Conservation (phyloP, 1,140 invertebrate species). For the Drosophila nasuta region DNA sequence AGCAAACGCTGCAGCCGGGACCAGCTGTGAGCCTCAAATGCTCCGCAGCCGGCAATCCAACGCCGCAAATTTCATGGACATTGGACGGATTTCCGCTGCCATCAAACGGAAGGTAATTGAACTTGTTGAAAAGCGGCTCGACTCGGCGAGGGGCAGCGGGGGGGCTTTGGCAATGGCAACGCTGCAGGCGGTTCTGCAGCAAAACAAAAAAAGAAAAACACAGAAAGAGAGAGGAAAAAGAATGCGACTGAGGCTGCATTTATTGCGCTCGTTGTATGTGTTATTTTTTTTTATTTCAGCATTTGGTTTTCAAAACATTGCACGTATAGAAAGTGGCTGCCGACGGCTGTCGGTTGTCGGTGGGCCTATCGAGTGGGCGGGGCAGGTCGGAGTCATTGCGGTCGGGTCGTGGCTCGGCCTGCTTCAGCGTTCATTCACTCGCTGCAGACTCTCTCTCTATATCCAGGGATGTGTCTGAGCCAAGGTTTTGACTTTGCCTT, state of each 20-base stretch:
- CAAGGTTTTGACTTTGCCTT: slow-evolving; percentile 76
- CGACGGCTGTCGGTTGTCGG: slow-evolving; percentile 55
- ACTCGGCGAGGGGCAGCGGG: not conserved
- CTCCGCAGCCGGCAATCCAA: slow-evolving; percentile 93
- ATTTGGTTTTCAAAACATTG: slow-evolving; percentile 78
- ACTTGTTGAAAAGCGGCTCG: slow-evolving; percentile 76
- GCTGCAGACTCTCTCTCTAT: slow-evolving; percentile 23
- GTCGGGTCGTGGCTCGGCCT: slow-evolving; percentile 34
- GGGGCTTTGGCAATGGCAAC: slow-evolving; percentile 66
- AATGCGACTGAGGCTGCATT: slow-evolving; percentile 65
- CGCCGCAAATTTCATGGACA: slow-evolving; percentile 92
- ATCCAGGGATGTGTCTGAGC: slow-evolving; percentile 51
- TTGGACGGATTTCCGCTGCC: slow-evolving; percentile 92
- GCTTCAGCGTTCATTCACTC: slow-evolving; percentile 81
- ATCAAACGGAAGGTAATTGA: slow-evolving; percentile 89
- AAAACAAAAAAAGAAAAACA: slow-evolving; percentile 29
- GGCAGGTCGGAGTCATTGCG: not conserved
- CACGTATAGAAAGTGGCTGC: slow-evolving; percentile 75
- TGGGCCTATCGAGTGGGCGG: slow-evolving; percentile 8
- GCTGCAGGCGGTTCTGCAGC: slow-evolving; percentile 57
- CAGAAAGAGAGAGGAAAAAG: slow-evolving; percentile 15
- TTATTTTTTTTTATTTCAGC: slow-evolving; percentile 45
- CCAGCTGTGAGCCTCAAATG: slow-evolving; percentile 94
- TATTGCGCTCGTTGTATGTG: slow-evolving; percentile 65
- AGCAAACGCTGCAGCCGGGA: slow-evolving; percentile 93